Evolutionary conservation across 2,797 vertebrate species (phyloP).

Genomic region (Catostomus latipinnis): DNA sequence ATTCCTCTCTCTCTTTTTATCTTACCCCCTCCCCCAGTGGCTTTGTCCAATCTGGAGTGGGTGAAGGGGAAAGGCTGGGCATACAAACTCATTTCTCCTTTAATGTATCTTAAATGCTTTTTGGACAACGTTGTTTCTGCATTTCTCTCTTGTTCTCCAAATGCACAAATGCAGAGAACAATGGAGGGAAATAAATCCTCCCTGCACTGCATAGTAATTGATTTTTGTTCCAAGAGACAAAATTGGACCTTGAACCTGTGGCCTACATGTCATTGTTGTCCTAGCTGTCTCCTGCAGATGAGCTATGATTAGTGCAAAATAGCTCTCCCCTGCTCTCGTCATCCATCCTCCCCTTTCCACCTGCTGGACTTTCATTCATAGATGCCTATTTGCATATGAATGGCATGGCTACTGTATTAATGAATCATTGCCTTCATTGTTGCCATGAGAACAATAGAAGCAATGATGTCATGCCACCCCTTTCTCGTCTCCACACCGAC

Average conservation of each 20-base stretch:
- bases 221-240: slow-evolving; percentile 48
- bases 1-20: slow-evolving; percentile 8
- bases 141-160: slow-evolving; percentile 1
- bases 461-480: slow-evolving; percentile 58
- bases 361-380: slow-evolving; percentile 52
- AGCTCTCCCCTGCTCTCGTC: not conserved
- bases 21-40: not conserved
- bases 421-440: slow-evolving; percentile 64
- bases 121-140: slow-evolving; percentile 5
- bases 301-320: slow-evolving; percentile 16
- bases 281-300: slow-evolving; percentile 26
- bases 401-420: slow-evolving; percentile 55
- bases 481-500: slow-evolving; percentile 15
- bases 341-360: slow-evolving; percentile 19
- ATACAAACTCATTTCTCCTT: slow-evolving; percentile 1
- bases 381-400: slow-evolving; percentile 63
- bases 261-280: slow-evolving; percentile 46
- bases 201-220: slow-evolving; percentile 34
- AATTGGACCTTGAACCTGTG: slow-evolving; percentile 50
- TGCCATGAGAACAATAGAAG: slow-evolving; percentile 61
- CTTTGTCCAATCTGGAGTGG: slow-evolving; percentile 25
- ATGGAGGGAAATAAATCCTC: slow-evolving; percentile 2
- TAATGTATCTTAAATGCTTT: slow-evolving; percentile 30
- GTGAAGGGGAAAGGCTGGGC: slow-evolving; percentile 21
- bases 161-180: not conserved